phyloP scores from a whole-genome alignment of 2,888 invertebrate genomes.

The Acholoe squamosa region DNA sequence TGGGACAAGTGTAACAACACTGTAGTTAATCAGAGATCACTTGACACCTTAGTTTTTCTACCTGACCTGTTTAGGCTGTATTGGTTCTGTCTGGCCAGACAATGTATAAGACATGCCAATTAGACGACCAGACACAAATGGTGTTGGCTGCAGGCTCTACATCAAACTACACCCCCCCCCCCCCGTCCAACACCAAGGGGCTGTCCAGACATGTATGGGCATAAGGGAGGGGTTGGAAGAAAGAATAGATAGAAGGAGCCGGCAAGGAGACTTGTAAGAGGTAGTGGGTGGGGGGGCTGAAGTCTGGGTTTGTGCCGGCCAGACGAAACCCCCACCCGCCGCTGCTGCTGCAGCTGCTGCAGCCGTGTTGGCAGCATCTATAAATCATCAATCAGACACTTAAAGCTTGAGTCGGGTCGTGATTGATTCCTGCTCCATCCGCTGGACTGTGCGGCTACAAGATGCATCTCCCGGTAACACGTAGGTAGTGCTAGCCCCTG shows the following conservation, averaged over 20 bases:
- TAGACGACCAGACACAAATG: slow-evolving; percentile 33
- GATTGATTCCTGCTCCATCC: slow-evolving; percentile 30
- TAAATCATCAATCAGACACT: slow-evolving; percentile 48
- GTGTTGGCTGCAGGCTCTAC: neutral
- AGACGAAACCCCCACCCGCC: neutral
- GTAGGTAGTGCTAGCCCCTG: too few species aligned
- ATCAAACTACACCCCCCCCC: neutral
- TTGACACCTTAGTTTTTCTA: neutral
- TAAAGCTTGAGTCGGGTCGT: neutral
- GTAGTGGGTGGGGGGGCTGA: neutral
- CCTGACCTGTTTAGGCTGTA: neutral
- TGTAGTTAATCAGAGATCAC: neutral
- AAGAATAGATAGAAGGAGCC: neutral
- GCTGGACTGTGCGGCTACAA: neutral
- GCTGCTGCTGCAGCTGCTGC: too few species aligned
- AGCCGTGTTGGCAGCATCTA: neutral
- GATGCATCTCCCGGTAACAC: neutral
- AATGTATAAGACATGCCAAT: slow-evolving; percentile 16
- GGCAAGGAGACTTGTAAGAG: neutral
- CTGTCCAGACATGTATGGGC: slow-evolving; percentile 10
- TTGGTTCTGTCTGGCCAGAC: neutral
- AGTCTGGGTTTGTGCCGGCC: slow-evolving; percentile 17
- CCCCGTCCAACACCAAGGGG: neutral
- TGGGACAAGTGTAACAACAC: neutral
- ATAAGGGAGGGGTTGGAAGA: too few species aligned